phyloP scores from a whole-genome alignment of 30 jellyfish, hydroid and myxozoan genomes.

The Aurelia coerulea region DNA sequence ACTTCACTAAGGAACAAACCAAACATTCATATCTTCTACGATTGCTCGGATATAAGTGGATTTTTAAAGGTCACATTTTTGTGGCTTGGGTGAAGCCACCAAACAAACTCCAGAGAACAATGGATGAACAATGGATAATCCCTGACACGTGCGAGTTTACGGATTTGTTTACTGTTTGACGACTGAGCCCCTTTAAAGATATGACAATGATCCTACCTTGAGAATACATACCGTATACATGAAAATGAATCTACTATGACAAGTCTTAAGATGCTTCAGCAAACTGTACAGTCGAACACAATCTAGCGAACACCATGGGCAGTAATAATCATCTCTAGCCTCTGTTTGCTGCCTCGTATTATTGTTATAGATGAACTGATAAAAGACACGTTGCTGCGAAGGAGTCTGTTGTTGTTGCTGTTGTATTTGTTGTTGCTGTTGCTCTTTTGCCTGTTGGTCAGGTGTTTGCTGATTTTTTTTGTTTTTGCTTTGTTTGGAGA shows the following conservation, averaged over 20 bases:
- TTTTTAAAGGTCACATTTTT: too few relatives aligned
- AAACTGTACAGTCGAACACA: slow-evolving; percentile 76
- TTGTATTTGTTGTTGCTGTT: slow-evolving; percentile 10
- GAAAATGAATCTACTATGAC: slow-evolving; percentile 90
- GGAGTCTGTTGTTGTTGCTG: slow-evolving; percentile 24
- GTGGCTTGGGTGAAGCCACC: too few relatives aligned
- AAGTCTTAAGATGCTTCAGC: slow-evolving; percentile 81
- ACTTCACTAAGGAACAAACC: too few relatives aligned
- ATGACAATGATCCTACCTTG: not conserved
- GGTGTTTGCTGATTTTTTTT: slow-evolving; percentile 34
- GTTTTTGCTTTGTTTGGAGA: slow-evolving; percentile 54
- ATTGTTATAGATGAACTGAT: slow-evolving; percentile 84
- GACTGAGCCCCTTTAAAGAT: too few relatives aligned
- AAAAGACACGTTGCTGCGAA: slow-evolving; percentile 64
- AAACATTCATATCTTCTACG: too few relatives aligned
- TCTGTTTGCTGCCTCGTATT: slow-evolving; percentile 96
- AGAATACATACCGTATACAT: slow-evolving; percentile 79
- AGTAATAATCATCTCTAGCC: slow-evolving; percentile 90
- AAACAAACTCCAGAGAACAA: too few relatives aligned
- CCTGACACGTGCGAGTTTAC: too few relatives aligned
- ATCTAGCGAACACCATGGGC: slow-evolving; percentile 95
- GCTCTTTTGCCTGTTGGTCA: slow-evolving; percentile 26
- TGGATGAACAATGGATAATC: too few relatives aligned
- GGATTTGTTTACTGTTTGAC: too few relatives aligned
- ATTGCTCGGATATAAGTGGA: too few relatives aligned